Evolutionary conservation across 2,888 invertebrate species (phyloP), one percentile per base, ranked within the genome.

Genomic region (Drosophila fungiperda): DNA sequence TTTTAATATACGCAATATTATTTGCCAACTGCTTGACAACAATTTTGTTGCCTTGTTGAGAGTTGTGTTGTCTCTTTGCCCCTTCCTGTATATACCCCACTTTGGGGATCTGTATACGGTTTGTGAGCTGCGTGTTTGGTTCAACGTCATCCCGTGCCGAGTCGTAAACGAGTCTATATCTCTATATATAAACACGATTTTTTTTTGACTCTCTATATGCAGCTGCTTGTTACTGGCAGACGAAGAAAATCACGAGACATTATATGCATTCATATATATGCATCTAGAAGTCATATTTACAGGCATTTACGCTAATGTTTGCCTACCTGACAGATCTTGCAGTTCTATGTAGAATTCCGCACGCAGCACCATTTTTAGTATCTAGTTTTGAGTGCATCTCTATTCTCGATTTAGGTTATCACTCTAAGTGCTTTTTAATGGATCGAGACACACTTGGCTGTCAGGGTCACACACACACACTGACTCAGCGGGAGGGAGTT

Each of bases 341-440:
- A 40, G 53, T 54, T 50, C 54, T 36, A 49, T 45, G 45, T 62
- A 55, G 50, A 53, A 29, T 49, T 32, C 2, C 29, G 54, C 85
- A 85, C 87, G 85, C 87, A 85, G 80, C n/a, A 17, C 11, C 26
- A 33, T 55, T 29, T 38, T 55, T 29, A n/a, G 45, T 23, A 65
- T 68, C 71, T 76, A 55, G 36, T 3, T 49, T 68, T 61, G 55
- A 87, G 62, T 85, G 80, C 87, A 82, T 71, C 72, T 79, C 35
- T 36, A 50, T 55, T 49, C 50, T 50, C 62, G 17, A 52, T 58
- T 50, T 42, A 23, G 54, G 72, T 65, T 76, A 73, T 79, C 69
- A 76, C 71, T 76, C 68, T 87, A 85, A 85, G 80, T 85, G 85
- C 61, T 60, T 87, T 84, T 87, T 85, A 85, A 87, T 85, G 76